Evolutionary conservation across 2,113 vertebrate species (phyloP), one percentile per base, ranked within the genome.

Genomic region (Calyptomena viridis): DNA sequence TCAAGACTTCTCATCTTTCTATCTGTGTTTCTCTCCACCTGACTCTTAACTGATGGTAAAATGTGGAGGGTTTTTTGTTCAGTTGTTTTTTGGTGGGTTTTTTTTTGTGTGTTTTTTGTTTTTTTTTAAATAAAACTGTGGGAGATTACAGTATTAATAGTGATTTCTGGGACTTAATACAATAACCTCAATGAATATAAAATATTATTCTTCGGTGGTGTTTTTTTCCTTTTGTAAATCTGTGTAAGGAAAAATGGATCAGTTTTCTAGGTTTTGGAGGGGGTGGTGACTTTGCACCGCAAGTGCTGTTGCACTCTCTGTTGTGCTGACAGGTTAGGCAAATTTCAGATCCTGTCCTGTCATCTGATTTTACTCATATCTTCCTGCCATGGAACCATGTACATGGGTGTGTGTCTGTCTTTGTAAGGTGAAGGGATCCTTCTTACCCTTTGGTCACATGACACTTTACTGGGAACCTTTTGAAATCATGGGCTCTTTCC

Each of bases 401-500:
- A 28, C 0, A 1, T 74, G 53, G 17, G 35, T 81, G 68, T 74
- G 50, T 30, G 49, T 87, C 55, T 86, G 75, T 69, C 30, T 47
- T 35, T 49, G 87, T 88, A 91, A 94, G 91, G 89, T 90, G 78
- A 91, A 72, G 28, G 81, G 64, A 60, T 88, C 14, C 64, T 81
- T 93, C 64, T 95, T 87, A 88, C 56, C 78, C 80, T 93, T 93
- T 76, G 69, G 90, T 85, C 86, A 92, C 59, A 71, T 81, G 59
- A 46, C 42, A 44, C 50, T 84, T 93, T 66, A 35, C 33, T 27
- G 52, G 80, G 49, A 93, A 35, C 21, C 89, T 92, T 90, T 89
- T 97, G 93, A 95, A 94, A 67, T 93, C 28, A 37, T 3, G 27
- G 44, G 53, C 31, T 94, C 89, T 92, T 94, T 93, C 35, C n/a